Conservation (phyloP, 2,113 vertebrate genomes). For the Tenebrosternarchus preto region DNA sequence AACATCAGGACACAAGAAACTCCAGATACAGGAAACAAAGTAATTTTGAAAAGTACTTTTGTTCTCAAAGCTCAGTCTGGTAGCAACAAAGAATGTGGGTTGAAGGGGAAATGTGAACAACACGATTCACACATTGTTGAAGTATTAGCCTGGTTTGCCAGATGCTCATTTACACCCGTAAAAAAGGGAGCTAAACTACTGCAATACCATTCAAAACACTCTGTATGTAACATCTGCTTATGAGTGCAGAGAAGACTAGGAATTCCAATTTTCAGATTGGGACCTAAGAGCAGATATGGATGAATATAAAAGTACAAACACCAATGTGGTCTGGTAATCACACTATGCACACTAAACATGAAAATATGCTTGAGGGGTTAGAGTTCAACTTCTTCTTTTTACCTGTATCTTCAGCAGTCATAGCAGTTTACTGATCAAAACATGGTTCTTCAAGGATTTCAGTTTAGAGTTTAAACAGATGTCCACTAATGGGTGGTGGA, state of each 20-base stretch:
- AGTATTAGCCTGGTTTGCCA: neutral
- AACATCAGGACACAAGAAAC: neutral
- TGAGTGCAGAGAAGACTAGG: too few species aligned
- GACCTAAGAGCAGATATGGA: neutral
- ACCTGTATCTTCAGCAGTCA: neutral
- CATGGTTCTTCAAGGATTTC: neutral
- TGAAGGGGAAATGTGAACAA: neutral
- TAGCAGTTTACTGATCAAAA: neutral
- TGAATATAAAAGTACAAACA: conserved; percentile 9
- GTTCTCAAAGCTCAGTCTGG: neutral
- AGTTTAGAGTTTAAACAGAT: neutral
- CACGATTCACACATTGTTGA: neutral
- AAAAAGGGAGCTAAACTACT: neutral
- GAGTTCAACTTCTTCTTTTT: neutral
- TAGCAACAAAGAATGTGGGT: neutral
- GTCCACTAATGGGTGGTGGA: neutral
- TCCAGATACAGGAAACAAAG: neutral
- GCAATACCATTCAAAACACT: neutral
- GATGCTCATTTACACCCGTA: too few species aligned
- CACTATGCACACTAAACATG: neutral
- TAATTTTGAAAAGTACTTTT: too few species aligned
- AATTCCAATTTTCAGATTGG: neutral
- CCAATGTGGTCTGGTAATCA: conserved; percentile 1
- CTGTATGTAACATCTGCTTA: too few species aligned
- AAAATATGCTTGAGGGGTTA: neutral